Percentiles rank a stretch among this genome's conserved stretches.
These are phyloP conservation scores for Porites lobata DNA, from an alignment of 92 coral and sea anemone genomes.

Conservation along the genomic window DNA sequence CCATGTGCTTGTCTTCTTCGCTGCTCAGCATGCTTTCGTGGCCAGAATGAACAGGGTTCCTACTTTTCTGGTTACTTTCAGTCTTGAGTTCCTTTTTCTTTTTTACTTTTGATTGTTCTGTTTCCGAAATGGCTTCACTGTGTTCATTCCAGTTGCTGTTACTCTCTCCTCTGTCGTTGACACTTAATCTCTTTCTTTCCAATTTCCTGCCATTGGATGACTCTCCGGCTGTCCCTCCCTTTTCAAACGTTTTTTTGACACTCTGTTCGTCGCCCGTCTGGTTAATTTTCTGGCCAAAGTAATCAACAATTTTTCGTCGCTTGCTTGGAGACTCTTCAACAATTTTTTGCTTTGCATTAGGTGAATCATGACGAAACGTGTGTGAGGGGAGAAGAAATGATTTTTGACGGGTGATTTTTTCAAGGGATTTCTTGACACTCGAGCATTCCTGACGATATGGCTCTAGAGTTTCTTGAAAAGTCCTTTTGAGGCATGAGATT, in stretches of 20 bases:
- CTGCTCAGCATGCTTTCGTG: not conserved
- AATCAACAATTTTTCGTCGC: conserved; percentile 11
- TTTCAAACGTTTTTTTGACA: not conserved
- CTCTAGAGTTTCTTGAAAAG: not conserved
- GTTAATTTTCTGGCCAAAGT: not conserved
- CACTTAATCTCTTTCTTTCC: not conserved
- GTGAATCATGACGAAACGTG: not conserved
- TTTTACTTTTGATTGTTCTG: not conserved
- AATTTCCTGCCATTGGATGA: not conserved
- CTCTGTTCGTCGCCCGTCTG: too few species aligned
- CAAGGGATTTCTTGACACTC: not conserved
- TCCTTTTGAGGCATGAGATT: not conserved
- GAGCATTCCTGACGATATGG: not conserved
- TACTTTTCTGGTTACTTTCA: too few species aligned
- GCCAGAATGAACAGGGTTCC: not conserved
- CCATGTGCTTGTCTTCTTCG: not conserved
- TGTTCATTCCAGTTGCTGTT: not conserved
- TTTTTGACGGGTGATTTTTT: not conserved
- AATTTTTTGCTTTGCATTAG: not conserved
- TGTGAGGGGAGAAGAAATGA: not conserved
- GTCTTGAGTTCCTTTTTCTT: not conserved
- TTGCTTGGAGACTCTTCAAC: not conserved
- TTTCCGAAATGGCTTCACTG: not conserved
- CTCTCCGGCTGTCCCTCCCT: not conserved
- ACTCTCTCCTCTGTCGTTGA: not conserved